Evolutionary conservation across 1,140 invertebrate genomes (phyloP).

Genomic region (Aphelenchoides fujianensis): DNA sequence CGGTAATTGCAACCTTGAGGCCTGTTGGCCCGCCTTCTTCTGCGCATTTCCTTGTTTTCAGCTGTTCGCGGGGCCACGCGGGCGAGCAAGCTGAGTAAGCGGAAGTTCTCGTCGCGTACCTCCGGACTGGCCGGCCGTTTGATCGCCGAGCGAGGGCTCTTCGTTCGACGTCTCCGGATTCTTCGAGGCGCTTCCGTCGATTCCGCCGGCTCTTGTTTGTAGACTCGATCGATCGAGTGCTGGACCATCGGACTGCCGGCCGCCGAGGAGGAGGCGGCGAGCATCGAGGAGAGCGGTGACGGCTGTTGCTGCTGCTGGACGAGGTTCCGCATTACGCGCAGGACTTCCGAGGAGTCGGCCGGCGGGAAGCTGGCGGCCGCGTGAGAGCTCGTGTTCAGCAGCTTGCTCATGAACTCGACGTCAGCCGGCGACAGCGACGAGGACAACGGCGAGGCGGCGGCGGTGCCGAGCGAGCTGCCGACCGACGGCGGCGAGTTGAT

Average conservation of each 20-base stretch:
- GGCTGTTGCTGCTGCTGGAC: neutral
- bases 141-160: neutral
- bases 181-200: neutral
- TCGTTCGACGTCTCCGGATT: conserved; percentile 17
- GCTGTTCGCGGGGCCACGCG: no score
- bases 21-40: no score
- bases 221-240: neutral
- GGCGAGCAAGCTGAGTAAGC: no score
- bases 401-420: neutral
- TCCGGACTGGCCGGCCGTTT: neutral
- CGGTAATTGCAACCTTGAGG: no score
- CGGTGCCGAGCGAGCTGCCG: neutral
- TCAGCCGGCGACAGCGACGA: conserved; percentile 3
- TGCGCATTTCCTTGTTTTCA: no score
- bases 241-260: neutral
- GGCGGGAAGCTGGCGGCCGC: neutral
- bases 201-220: neutral
- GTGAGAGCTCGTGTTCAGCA: neutral
- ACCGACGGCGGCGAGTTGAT: conserved; percentile 10
- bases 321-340: neutral
- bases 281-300: neutral
- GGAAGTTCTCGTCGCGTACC: no score
- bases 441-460: conserved; percentile 7
- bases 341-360: neutral
- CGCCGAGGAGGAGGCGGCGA: neutral